Percentiles rank a stretch among this genome's conserved stretches.
Conservation (phyloP, 2,113 vertebrate species). For the Gyps fulvus region DNA sequence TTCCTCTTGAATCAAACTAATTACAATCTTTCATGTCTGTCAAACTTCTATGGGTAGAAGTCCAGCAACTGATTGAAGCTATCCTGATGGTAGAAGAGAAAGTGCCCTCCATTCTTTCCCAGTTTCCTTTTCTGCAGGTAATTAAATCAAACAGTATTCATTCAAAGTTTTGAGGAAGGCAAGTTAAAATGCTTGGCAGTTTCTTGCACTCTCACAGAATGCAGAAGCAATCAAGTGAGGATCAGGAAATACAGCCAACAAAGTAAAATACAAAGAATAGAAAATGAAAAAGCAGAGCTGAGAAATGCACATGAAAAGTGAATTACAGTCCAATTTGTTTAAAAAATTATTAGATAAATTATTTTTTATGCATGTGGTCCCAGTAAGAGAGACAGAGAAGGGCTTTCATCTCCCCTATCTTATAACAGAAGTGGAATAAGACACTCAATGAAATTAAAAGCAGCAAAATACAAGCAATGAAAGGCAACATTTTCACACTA, state of each 20-base stretch:
- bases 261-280: neutral
- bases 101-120: slow-evolving; percentile 57
- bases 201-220: neutral
- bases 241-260: neutral
- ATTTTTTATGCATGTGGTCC: neutral
- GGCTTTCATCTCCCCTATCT: neutral
- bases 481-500: neutral
- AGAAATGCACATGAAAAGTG: neutral
- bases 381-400: neutral
- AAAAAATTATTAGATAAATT: neutral
- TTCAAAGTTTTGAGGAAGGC: neutral
- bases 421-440: neutral
- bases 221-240: neutral
- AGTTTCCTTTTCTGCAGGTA: slow-evolving; percentile 76
- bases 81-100: slow-evolving; percentile 79
- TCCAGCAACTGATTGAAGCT: slow-evolving; percentile 71
- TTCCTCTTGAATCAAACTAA: neutral
- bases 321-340: neutral
- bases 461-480: neutral
- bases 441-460: neutral
- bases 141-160: neutral
- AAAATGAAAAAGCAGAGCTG: neutral
- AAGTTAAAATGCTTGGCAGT: neutral
- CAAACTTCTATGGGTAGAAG: slow-evolving; percentile 71
- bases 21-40: neutral